Evolutionary conservation across 1,140 invertebrate species (phyloP).

Genomic region (Drosophila novamexicana): DNA sequence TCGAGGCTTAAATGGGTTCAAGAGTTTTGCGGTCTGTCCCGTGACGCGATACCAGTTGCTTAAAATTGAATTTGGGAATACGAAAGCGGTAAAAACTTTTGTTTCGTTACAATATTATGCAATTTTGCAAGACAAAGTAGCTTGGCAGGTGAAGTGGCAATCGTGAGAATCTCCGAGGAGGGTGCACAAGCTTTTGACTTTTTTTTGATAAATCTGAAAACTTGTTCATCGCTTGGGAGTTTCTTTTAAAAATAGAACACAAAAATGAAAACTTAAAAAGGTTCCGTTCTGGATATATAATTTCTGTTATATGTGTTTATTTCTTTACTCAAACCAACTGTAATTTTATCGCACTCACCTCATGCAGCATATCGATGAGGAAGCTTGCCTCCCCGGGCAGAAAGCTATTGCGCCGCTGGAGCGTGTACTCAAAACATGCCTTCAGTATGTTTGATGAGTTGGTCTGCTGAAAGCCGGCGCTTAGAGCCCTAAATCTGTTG

Average conservation of each 20-base stretch:
- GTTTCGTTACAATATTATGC: conserved; percentile 3
- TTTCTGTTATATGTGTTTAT: no score
- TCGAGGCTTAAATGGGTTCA: conserved; percentile 52
- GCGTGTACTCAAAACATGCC: conserved; percentile 78
- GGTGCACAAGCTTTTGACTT: background rate
- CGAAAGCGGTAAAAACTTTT: conserved; percentile 7
- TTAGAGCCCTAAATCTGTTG: conserved; percentile 87
- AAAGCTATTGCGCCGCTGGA: conserved; percentile 72
- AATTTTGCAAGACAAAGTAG: background rate
- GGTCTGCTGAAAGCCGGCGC: conserved; percentile 88
- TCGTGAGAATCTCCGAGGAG: background rate
- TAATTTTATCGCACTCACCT: conserved; percentile 57
- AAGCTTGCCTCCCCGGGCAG: conserved; percentile 82
- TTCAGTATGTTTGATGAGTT: conserved; percentile 85
- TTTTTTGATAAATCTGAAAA: background rate
- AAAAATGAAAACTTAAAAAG: background rate
- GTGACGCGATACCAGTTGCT: conserved; percentile 15
- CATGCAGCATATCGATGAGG: conserved; percentile 81
- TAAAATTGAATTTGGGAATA: conserved; percentile 44
- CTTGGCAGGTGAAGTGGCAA: background rate
- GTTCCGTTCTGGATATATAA: no score
- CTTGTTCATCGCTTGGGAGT: background rate
- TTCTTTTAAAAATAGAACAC: background rate
- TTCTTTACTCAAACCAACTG: no score
- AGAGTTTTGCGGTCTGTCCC: conserved; percentile 37